phyloP scores from a whole-genome alignment of 1,140 invertebrate genomes.

The Leptinotarsa lineolata region DNA sequence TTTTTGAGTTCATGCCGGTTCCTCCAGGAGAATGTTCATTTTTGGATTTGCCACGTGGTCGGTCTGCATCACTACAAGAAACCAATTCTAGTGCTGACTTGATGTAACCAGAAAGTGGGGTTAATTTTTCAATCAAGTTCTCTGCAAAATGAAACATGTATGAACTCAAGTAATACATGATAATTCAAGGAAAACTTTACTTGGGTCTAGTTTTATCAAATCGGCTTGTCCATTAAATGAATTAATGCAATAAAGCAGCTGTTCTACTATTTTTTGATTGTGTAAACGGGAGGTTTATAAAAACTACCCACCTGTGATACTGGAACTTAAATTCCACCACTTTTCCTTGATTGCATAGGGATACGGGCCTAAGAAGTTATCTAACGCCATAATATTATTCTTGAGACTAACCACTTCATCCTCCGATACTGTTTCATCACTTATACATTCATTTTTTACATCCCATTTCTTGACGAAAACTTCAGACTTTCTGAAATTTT shows the following conservation, averaged over 20 bases:
- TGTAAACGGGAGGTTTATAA: not conserved
- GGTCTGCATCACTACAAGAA: constrained; percentile 65
- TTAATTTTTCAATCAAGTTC: constrained; percentile 59
- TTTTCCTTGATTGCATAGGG: constrained; percentile 86
- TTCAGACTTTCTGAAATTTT: constrained; percentile 82
- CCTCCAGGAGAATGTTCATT: constrained; percentile 31
- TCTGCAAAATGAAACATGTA: constrained; percentile 50
- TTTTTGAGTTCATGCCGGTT: constrained; percentile 33
- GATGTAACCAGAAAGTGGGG: constrained; percentile 67
- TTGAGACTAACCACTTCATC: constrained; percentile 66
- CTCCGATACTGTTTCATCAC: constrained; percentile 62
- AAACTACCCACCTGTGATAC: constrained; percentile 65
- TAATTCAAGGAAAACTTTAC: too few relatives aligned
- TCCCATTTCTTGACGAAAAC: constrained; percentile 89
- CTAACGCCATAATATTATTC: constrained; percentile 76
- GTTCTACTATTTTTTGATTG: too few relatives aligned
- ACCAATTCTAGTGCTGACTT: constrained; percentile 74
- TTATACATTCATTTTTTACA: constrained; percentile 69
- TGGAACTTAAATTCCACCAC: constrained; percentile 82
- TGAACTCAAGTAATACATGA: too few relatives aligned
- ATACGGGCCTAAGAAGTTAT: constrained; percentile 85
- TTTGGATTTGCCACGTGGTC: constrained; percentile 61
- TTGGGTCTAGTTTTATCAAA: too few relatives aligned
- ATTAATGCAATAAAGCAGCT: too few relatives aligned
- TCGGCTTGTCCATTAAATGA: too few relatives aligned